Base-by-base conservation (phyloP, 2,888 invertebrate species). In the Acrobasis suavella region DNA sequence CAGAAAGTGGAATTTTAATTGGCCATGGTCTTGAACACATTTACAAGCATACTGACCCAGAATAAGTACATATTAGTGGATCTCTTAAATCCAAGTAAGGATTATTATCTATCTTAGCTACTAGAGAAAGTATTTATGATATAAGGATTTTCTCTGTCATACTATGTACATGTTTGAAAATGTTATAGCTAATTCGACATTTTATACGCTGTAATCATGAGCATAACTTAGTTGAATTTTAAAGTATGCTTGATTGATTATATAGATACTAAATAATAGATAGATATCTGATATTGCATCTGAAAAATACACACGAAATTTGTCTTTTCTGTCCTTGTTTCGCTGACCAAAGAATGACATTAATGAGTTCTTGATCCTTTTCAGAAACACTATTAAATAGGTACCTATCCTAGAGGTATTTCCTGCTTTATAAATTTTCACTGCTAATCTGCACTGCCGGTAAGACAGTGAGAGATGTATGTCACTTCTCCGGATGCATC, bases 1-100 rank as follows among this genome's bases (percentile, higher is more conserved):
- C 16, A 50, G 12, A 60, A 60, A 60, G 59, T 50, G 50, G 58
- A 50, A 50, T 60, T 60, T 51, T 60, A 60, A 60, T 60, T 60
- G 59, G 59, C 37, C 50, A 60, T 59, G 59, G 50, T 60, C 38
- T 60, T 50, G 15, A 14, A 46, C 37, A 54, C 54, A 37, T 54
- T 54, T 54, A 54, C 38, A 54, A 32, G 38, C 54, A 54, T 54
- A 38, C 54, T 54, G 54, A 54, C 54, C 54, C 54, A 54, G 37
- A 37, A 37, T 37, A 37, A 37, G 54, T n/a, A 38, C 54, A 37
- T 54, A 54, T 37, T 54, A 54, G 54, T 32, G 14, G 15, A 54
- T n/a, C 37, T 54, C 54, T 54, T 15, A 54, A 54, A 7, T 15
- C n/a, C 54, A 54, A 54, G 38, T 54, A 54, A 38, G 37, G 22